phyloP scores from a whole-genome alignment of 2,797 vertebrate species.

The Silurus lanzhouensis region DNA sequence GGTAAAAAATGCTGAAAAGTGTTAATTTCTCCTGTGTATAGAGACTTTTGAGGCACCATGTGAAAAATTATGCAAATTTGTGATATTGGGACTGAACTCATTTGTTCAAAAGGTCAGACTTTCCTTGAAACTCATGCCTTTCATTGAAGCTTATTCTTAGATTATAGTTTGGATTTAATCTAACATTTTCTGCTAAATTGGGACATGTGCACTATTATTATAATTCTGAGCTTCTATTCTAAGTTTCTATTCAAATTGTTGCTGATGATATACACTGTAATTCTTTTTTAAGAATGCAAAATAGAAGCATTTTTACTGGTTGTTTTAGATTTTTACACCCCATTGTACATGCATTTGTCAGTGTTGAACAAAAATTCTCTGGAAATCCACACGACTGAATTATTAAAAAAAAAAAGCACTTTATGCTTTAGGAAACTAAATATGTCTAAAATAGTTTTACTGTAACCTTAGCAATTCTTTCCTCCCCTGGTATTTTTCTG shows the following conservation, averaged over 20 bases:
- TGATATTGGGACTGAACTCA: not conserved
- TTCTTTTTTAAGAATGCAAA: not conserved
- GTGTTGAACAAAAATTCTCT: not conserved
- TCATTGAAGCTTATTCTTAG: not conserved
- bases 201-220: not conserved
- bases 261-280: not conserved
- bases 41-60: no score
- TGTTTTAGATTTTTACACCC: not conserved
- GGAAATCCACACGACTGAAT: not conserved
- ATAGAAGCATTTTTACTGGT: not conserved
- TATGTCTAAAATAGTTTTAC: conserved; percentile 7
- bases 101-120: not conserved
- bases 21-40: no score
- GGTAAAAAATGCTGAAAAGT: no score
- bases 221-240: not conserved
- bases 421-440: not conserved
- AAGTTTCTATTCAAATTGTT: not conserved
- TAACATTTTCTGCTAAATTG: not conserved
- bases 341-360: not conserved
- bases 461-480: conserved; percentile 14
- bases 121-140: not conserved
- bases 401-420: not conserved
- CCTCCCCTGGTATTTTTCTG: conserved; percentile 20
- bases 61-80: not conserved
- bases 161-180: not conserved